These are phyloP conservation scores for Geococcyx californianus DNA, from an alignment of 2,113 vertebrate genomes.

Conservation along the genomic window DNA sequence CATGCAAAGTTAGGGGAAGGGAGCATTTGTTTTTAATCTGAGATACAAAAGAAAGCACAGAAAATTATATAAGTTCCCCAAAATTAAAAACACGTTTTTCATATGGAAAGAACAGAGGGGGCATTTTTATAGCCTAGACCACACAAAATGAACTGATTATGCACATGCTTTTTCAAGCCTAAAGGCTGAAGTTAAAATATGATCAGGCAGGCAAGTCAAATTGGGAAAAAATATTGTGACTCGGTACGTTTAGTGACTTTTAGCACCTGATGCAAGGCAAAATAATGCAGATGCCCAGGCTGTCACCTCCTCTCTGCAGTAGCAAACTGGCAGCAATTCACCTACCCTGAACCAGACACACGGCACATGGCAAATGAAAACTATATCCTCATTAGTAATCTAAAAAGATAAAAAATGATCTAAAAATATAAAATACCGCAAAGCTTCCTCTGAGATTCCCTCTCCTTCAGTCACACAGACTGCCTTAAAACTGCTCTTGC, in stretches of 20 bases:
- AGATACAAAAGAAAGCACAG: slow-evolving; percentile 80
- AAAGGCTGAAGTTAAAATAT: slow-evolving; percentile 69
- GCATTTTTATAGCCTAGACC: slow-evolving; percentile 90
- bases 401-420: not conserved
- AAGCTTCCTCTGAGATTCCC: not conserved
- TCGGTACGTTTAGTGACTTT: not conserved
- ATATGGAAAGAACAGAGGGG: slow-evolving; percentile 89
- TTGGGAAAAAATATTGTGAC: slow-evolving; percentile 41
- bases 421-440: not conserved
- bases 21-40: slow-evolving; percentile 96
- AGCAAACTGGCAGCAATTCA: not conserved
- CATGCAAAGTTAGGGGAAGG: slow-evolving; percentile 88
- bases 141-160: slow-evolving; percentile 93
- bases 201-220: slow-evolving; percentile 60
- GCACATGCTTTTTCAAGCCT: slow-evolving; percentile 76
- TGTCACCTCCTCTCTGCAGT: not conserved
- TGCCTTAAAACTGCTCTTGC: not conserved
- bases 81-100: slow-evolving; percentile 95
- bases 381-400: not conserved
- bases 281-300: not conserved
- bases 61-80: slow-evolving; percentile 93
- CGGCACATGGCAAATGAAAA: not conserved
- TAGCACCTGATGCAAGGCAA: slow-evolving; percentile 66
- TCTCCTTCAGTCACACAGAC: not conserved
- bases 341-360: not conserved